Percentiles rank a stretch among this genome's conserved stretches.
Conservation (phyloP, 1,140 invertebrate genomes). For the Apis laboriosa region DNA sequence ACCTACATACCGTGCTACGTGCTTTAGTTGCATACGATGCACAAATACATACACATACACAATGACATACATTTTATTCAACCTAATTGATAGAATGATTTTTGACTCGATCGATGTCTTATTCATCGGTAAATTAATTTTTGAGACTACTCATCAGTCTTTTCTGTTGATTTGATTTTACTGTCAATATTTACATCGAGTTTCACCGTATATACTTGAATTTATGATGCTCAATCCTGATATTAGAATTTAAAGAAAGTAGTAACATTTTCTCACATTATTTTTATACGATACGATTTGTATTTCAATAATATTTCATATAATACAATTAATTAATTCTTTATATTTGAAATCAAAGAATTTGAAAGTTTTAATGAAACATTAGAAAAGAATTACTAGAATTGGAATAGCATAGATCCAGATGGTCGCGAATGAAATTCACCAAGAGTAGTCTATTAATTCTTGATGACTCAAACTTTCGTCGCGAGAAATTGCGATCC, state of each 20-base stretch:
- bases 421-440: conserved; percentile 36
- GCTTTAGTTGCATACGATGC: conserved; percentile 45
- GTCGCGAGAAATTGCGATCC: conserved; percentile 41
- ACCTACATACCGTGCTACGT: conserved; percentile 75
- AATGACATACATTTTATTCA: conserved; percentile 52
- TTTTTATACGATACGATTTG: neutral
- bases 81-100: conserved; percentile 58
- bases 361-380: conserved; percentile 6
- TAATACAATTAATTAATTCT: too few species aligned
- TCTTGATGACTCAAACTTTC: conserved; percentile 47
- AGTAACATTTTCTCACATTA: neutral
- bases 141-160: too few species aligned
- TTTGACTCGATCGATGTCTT: conserved; percentile 18
- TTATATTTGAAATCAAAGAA: too few species aligned
- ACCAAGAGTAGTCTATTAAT: conserved; percentile 42
- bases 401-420: conserved; percentile 35
- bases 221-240: neutral
- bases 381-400: conserved; percentile 2
- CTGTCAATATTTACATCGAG: conserved; percentile 15
- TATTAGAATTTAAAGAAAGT: neutral
- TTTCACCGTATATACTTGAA: neutral
- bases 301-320: too few species aligned
- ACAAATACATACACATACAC: conserved; percentile 50
- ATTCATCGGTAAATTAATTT: neutral
- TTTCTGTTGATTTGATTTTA: neutral